Evolutionary conservation across 1,140 invertebrate genomes (phyloP), one percentile per base, ranked within the genome.

Genomic region (Leptopilina clavipes): DNA sequence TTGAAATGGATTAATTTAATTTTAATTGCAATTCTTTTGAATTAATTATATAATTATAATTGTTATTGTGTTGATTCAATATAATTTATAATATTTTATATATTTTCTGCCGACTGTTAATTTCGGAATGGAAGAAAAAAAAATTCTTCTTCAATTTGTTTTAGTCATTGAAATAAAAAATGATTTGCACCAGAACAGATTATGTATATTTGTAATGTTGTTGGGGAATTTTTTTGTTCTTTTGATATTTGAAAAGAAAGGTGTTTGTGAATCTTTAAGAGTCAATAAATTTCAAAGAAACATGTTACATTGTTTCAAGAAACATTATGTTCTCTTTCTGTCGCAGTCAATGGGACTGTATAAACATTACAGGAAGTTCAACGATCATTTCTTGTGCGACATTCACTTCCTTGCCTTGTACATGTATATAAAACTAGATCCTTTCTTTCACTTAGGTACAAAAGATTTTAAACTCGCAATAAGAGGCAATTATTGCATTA

Each of bases 351-450:
- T 65, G 25, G 22, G 3, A 65, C 59, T n/a, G 12, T 31, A 22
- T 65, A 65, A 65, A 65, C 22, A 14, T 31, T 31, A 22, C 25
- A 22, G 59, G 59, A 65, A 65, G 25, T 65, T 65, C 59, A 31
- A 22, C 25, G 22, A 65, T 37, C 11, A 65, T 37, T 65, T 65
- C 59, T 65, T 65, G 12, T 14, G 59, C 22, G 59, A 31, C 22
- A 65, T 65, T 65, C 22, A 65, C 59, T 65, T 65, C 59, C 59
- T 31, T 37, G 22, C 48, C 48, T 52, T 52, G 48, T 48, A 6
- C 7, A 40, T 9, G 7, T 40, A 40, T 9, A 40, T n/a, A 7
- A 37, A 65, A 65, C 59, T 65, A n/a, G 59, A 65, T 14, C 59
- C 59, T 65, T 65, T 65, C 22, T 31, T 65, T 65, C 5, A 31